Evolutionary conservation across 2,113 vertebrate genomes (phyloP).

Genomic region (Larimichthys crocea): DNA sequence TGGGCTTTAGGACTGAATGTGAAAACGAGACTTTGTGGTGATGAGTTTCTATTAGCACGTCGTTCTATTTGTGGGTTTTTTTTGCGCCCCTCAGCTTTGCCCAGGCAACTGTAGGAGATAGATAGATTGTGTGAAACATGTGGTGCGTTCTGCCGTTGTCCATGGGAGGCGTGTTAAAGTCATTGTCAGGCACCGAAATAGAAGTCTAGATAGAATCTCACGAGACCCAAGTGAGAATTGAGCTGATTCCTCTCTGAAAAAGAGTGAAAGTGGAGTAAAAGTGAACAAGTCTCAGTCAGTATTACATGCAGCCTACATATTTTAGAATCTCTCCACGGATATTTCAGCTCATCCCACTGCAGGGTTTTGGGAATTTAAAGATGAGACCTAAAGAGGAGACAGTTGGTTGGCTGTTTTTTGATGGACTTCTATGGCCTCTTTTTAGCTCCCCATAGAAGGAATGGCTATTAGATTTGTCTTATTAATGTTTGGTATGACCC

Average conservation of each 20-base stretch:
- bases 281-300: constrained; percentile 24
- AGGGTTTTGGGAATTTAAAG: constrained; percentile 39
- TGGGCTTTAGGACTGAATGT: constrained; percentile 63
- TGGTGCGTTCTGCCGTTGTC: constrained; percentile 61
- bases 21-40: constrained; percentile 52
- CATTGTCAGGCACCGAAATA: constrained; percentile 78
- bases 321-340: constrained; percentile 18
- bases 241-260: constrained; percentile 59
- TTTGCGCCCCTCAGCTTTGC: constrained; percentile 66
- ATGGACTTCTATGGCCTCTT: constrained; percentile 31
- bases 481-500: constrained; percentile 42
- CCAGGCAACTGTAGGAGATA: constrained; percentile 46
- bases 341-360: constrained; percentile 36
- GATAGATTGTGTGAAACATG: constrained; percentile 65
- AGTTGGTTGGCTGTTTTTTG: constrained; percentile 3
- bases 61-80: constrained; percentile 69
- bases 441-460: constrained; percentile 15
- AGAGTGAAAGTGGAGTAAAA: constrained; percentile 29
- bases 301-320: constrained; percentile 22
- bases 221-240: constrained; percentile 75
- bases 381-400: constrained; percentile 23
- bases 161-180: constrained; percentile 64
- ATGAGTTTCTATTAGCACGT: constrained; percentile 65
- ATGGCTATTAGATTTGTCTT: constrained; percentile 41
- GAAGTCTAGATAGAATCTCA: constrained; percentile 64